Evolutionary conservation across 1,140 invertebrate genomes (phyloP), one percentile per base, ranked within the genome.

Genomic region (Aleiodes sp.): DNA sequence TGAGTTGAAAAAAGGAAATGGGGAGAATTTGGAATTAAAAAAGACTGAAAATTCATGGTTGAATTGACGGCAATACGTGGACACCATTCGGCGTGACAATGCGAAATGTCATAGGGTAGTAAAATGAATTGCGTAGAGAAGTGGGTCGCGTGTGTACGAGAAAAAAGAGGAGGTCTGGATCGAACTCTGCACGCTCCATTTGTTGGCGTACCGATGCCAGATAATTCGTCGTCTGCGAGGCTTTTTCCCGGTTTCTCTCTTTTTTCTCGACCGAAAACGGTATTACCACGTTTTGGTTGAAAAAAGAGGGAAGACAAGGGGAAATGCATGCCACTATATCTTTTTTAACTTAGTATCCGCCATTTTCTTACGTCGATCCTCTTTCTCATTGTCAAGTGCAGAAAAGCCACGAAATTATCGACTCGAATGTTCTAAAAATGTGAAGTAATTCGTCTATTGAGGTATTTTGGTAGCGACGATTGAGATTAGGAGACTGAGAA

Each of bases 181-280:
- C 56, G 56, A 59, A 33, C 56, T 59, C n/a, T 14, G 56, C 28
- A 59, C 56, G 56, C 56, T 59, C 56, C 56, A 59, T 59, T 59
- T 59, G 56, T 59, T 59, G 28, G 56, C n/a, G 56, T 16, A 59
- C 52, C 52, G 24, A 56, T 59, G 26, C 56, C 56, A 59, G 56
- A 59, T 59, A 59, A 24, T 59, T 26, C 12, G 16, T 33, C 56
- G 56, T 59, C 56, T 59, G n/a, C 12, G 10, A 31, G 28, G 26
- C 28, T 14, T 59, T 59, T 2, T 28, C 24, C 14, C 46, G 2
- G 26, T 21, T 26, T 56, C 19, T 9, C 12, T 16, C n/a, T 43
- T 43, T 52, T 3, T 21, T 21, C 46, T 21, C 14, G 26, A 21
- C 46, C 46, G 12, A n/a, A n/a, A n/a, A n/a, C n/a, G n/a, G n/a